Base-by-base conservation (phyloP, 2,888 invertebrate species). In the Agriotes lineatus region DNA sequence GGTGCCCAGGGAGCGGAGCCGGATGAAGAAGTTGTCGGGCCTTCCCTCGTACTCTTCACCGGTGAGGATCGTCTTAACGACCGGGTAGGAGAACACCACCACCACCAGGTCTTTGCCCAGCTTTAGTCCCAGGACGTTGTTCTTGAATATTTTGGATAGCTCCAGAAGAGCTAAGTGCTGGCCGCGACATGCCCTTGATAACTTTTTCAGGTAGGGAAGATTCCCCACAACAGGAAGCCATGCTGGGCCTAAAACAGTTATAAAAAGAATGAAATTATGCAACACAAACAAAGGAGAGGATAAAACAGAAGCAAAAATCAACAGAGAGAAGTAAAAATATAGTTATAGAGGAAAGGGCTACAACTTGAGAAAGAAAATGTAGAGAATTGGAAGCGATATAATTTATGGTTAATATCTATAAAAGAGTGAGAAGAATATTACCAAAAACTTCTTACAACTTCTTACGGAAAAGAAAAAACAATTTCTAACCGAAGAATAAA, bases 11-110 rank as follows among this genome's bases (percentile, higher is more conserved):
- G 89, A 89, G 20, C 91, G 84, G 10, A 91, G 78, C 25, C 87
- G 84, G 12, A 88, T 82, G 74, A 91, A 91, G 76, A 90, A 90
- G 68, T 87, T 89, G 78, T 91, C 87, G 0, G 92, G 92, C 18
- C 92, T 83, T 0, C 88, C 90, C 67, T 89, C 88, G 73, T 86
- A 92, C 18, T 88, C 89, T 61, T 90, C 90, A 9, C 84, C 81
- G 0, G 83, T 81, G 50, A 91, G 84, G 1, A 91, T 85, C 62
- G 87, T 83, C 10, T 85, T 85, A 0, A 90, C 84, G 0, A 86
- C 73, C 1, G 86, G 82, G 74, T 86, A 86, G 0, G 88, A 87
- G 19, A 85, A 85, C 1, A 88, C 89, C 0, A 88, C 85, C 1
- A 90, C 85, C 0, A 88, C 84, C 4, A 84, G 80, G 50, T 87